Conservation (phyloP, 2,113 vertebrate species). For the Motacilla alba region DNA sequence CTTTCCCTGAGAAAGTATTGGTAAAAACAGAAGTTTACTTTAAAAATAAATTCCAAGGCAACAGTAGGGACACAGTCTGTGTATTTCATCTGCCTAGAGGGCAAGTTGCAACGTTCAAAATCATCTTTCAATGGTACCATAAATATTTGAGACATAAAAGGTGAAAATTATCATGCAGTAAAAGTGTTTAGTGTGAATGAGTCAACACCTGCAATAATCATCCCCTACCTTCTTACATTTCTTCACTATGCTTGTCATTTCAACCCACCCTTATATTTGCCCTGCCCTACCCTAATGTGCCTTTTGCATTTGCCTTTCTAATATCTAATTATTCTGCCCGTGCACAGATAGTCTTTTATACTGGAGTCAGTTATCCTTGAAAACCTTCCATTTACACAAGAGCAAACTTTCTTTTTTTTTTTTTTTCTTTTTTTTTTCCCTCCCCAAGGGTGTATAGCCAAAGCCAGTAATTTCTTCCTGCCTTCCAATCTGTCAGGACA, state of each 20-base stretch:
- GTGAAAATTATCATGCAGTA: background rate
- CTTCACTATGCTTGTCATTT: background rate
- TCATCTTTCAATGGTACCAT: background rate
- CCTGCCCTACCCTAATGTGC: background rate
- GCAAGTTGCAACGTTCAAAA: background rate
- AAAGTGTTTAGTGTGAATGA: background rate
- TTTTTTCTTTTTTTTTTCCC: background rate
- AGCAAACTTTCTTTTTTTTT: background rate
- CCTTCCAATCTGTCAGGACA: background rate
- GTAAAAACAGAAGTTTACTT: background rate
- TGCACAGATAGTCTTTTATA: background rate
- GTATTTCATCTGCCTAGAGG: constrained; percentile 3
- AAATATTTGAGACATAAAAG: constrained; percentile 33
- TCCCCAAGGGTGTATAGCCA: background rate
- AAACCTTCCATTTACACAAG: background rate
- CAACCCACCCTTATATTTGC: background rate
- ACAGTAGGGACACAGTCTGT: background rate
- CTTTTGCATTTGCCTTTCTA: background rate
- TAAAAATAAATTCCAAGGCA: background rate
- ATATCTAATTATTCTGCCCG: background rate
- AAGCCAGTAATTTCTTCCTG: background rate
- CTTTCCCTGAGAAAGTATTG: background rate
- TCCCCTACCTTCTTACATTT: background rate
- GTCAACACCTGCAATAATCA: background rate
- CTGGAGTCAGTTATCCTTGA: background rate